Conservation (phyloP, 2,888 invertebrate species). For the Tridacna gigas region DNA sequence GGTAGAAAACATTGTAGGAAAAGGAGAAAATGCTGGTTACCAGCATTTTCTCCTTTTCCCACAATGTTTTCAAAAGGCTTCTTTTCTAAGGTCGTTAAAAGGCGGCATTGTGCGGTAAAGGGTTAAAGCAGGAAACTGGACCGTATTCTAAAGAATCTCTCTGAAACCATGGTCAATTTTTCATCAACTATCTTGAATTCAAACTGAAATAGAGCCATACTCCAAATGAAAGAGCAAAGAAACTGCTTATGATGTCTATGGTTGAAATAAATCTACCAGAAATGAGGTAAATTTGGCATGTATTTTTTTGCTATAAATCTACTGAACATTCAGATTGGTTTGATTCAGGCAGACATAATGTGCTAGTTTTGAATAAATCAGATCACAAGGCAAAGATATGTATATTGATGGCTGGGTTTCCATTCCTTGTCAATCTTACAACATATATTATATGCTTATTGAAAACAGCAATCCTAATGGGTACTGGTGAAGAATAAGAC, state of each 20-base stretch:
- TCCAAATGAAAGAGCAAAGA: too few relatives aligned
- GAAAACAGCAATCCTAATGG: too few relatives aligned
- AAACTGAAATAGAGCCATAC: too few relatives aligned
- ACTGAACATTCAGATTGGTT: background rate
- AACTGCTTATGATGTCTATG: too few relatives aligned
- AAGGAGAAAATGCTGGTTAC: background rate
- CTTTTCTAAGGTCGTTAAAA: background rate
- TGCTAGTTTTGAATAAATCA: background rate
- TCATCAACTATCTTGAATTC: too few relatives aligned
- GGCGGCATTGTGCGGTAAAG: background rate
- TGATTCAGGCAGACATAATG: background rate
- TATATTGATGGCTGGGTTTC: background rate
- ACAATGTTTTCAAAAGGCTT: background rate
- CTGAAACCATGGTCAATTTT: too few relatives aligned
- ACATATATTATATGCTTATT: too few relatives aligned
- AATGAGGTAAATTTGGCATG: background rate
- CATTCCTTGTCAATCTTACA: too few relatives aligned
- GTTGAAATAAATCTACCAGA: background rate
- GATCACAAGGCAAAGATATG: background rate
- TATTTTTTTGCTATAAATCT: background rate
- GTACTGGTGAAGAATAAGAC: too few relatives aligned
- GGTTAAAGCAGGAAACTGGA: background rate
- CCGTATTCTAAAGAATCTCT: too few relatives aligned
- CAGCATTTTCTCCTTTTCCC: background rate
- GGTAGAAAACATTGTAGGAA: background rate